These are phyloP conservation scores for Leucania comma DNA, from an alignment of 2,888 invertebrate species.

Conservation along the genomic window DNA sequence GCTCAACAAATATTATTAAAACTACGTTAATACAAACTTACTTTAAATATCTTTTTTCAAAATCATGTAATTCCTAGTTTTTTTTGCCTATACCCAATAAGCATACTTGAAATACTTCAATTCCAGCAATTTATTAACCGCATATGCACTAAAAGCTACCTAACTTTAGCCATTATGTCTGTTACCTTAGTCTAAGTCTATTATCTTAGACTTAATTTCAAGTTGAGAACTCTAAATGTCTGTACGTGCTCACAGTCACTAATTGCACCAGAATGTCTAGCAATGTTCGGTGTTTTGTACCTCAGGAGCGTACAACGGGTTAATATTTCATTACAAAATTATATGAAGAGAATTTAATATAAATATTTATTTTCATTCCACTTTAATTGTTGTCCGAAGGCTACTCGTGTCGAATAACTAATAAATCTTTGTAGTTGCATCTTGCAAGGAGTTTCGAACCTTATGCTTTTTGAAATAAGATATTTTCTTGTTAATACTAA, in stretches of 20 bases:
- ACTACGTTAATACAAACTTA: no score
- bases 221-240: constrained; percentile 55
- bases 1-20: no score
- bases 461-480: constrained; percentile 3
- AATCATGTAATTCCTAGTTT: no score
- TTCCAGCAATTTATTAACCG: constrained; percentile 10
- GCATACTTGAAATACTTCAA: not conserved
- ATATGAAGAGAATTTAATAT: constrained; percentile 21
- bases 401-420: constrained; percentile 59
- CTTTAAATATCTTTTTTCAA: no score
- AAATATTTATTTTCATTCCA: constrained; percentile 62
- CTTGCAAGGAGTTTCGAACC: constrained; percentile 22
- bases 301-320: constrained; percentile 8
- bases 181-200: constrained; percentile 51
- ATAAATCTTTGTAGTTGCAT: constrained; percentile 32
- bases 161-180: constrained; percentile 55
- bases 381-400: constrained; percentile 64
- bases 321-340: constrained; percentile 32
- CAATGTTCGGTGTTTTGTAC: constrained; percentile 20
- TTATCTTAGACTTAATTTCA: constrained; percentile 56
- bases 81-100: no score
- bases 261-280: constrained; percentile 41
- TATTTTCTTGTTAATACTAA: constrained; percentile 8
- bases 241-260: constrained; percentile 52
- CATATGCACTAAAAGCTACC: constrained; percentile 35